Base-by-base conservation (phyloP, 2,113 vertebrate species). In the Amphilophus citrinellus region DNA sequence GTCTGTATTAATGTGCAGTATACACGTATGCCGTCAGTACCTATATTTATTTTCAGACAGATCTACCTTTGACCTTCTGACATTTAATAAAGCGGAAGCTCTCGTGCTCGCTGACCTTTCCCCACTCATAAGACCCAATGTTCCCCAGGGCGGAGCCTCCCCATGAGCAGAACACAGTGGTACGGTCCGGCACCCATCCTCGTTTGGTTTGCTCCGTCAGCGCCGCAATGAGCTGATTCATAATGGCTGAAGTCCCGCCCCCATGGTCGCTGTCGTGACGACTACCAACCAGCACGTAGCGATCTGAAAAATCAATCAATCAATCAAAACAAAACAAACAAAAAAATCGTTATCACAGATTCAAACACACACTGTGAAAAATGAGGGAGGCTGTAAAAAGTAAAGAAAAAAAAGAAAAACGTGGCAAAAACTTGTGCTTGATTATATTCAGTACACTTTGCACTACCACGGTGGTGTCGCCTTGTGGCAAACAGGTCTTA, bases 121-220 rank as follows among this genome's bases (percentile, higher is more conserved):
- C 98, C 98, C 98, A 99, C 93, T 99, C 98, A 44, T 96, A 97
- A 65, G 98, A 98, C 79, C 98, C 98, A 11, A 99, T 93, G 83
- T 97, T 98, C 15, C 98, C 98, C 66, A 97, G 93, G 1, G 94
- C 88, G 0, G 97, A 96, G 80, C 97, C 98, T 88, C 97, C 98
- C 97, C 97, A 98, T 0, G 98, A 98, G 88, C 97, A 97, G 90
- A 99, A 98, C 88, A 98, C 83, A 39, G 97, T 94, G 66, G 97
- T 98, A 3, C 98, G 94, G 73, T 97, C 96, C 0, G 97, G 97
- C 76, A 96, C 96, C 98, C 97, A 99, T 61, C 97, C 97, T 80
- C 35, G 95, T 77, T 94, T 96, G 78, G 96, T 96, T 82, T 96
- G 93, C 80, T 95, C 32, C 83, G 96, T 95, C 92, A 98, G 90